phyloP scores from a whole-genome alignment of 2,113 vertebrate species.

The Phyllopteryx taeniolatus region DNA sequence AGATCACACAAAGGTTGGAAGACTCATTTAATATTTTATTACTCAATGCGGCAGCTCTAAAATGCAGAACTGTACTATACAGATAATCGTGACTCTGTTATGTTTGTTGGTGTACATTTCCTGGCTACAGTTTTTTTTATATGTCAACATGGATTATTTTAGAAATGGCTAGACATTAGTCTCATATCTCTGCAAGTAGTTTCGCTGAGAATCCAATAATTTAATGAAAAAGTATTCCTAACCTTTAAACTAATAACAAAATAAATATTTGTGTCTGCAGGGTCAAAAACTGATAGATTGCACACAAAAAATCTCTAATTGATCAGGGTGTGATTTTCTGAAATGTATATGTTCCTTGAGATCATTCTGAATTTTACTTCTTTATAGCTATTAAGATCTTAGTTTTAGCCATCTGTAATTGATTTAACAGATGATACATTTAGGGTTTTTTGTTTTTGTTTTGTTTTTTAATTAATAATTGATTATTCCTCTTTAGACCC shows the following conservation, averaged over 20 bases:
- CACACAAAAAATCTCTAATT: too few species aligned
- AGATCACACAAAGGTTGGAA: conserved; percentile 79
- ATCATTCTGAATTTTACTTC: neutral
- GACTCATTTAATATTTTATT: neutral
- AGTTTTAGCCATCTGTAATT: neutral
- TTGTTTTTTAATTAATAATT: neutral
- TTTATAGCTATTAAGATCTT: neutral
- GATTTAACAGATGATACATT: too few species aligned
- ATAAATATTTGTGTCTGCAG: neutral
- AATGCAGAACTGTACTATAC: too few species aligned
- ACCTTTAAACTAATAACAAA: neutral
- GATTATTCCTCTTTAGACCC: conserved; percentile 67
- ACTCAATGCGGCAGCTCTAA: neutral
- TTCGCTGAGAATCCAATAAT: neutral
- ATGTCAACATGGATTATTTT: neutral
- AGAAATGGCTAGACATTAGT: neutral
- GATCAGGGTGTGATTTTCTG: too few species aligned
- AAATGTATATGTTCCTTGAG: too few species aligned
- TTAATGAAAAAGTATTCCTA: neutral
- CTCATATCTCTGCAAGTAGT: neutral
- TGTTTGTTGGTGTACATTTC: neutral
- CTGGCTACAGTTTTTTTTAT: neutral
- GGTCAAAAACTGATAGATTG: neutral
- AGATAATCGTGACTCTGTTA: neutral
- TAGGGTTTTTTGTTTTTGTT: neutral